Evolutionary conservation across 2,113 vertebrate genomes (phyloP).

Genomic region (Clupea harengus): DNA sequence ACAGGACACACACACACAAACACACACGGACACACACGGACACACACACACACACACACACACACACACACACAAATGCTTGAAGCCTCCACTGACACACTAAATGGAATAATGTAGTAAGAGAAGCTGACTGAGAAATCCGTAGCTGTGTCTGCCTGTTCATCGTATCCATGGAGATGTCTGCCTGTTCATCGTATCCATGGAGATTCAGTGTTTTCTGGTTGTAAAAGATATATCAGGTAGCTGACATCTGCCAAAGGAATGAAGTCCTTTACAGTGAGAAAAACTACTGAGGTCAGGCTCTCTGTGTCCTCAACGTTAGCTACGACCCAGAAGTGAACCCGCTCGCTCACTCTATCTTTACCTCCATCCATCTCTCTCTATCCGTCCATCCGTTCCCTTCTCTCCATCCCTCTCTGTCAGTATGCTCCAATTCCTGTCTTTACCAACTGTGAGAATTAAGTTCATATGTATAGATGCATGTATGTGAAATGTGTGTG

Average conservation of each 20-base stretch:
- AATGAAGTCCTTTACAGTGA: too few relatives aligned
- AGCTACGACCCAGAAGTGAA: background rate
- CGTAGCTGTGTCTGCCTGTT: background rate
- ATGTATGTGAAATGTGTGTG: background rate
- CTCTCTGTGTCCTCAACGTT: background rate
- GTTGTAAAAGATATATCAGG: too few relatives aligned
- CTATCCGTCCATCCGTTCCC: background rate
- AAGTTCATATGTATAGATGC: background rate
- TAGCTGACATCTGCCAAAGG: too few relatives aligned
- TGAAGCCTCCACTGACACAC: too few relatives aligned
- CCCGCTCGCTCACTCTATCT: constrained; percentile 19
- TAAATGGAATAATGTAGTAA: too few relatives aligned
- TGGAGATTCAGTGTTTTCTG: too few relatives aligned
- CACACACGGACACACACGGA: too few relatives aligned
- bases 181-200: too few relatives aligned
- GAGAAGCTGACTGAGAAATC: background rate
- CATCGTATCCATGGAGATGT: too few relatives aligned
- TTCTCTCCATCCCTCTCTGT: background rate
- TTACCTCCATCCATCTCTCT: constrained; percentile 33
- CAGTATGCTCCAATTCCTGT: background rate
- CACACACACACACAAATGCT: background rate
- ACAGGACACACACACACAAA: too few relatives aligned
- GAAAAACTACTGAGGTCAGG: background rate
- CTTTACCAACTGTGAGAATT: background rate
- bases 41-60: background rate